Evolutionary conservation across 2,888 invertebrate species (phyloP).

Genomic region (Lepidocyrtoides sp.): DNA sequence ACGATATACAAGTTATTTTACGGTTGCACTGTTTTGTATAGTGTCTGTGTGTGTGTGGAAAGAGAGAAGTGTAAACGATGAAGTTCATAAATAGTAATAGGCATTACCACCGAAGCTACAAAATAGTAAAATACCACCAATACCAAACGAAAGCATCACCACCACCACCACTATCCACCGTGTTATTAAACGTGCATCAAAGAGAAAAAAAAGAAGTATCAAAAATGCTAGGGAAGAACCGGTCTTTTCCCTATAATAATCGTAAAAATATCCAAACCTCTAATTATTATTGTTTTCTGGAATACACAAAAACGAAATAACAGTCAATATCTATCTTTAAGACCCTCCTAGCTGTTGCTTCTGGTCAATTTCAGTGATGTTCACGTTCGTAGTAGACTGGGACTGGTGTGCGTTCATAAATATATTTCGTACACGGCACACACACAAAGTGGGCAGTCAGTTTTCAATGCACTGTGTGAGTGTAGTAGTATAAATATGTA

Average conservation of each 20-base stretch:
- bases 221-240: constrained; percentile 70
- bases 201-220: constrained; percentile 5
- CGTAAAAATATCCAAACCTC: constrained; percentile 80
- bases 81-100: constrained; percentile 10
- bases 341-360: constrained; percentile 55
- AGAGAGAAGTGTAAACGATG: background rate
- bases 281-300: constrained; percentile 80
- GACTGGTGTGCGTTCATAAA: background rate
- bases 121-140: background rate
- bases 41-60: background rate
- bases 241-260: constrained; percentile 78
- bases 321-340: constrained; percentile 62
- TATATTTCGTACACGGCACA: no score
- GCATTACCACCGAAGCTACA: background rate
- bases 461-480: no score
- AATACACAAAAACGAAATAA: constrained; percentile 69
- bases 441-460: background rate
- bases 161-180: constrained; percentile 2
- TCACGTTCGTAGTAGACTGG: background rate
- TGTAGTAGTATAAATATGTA: no score
- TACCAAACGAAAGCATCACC: background rate
- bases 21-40: no score
- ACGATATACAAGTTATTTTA: background rate
- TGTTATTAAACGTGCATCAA: background rate
- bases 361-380: constrained; percentile 50